Percentiles rank a stretch among this genome's conserved stretches.
Evolutionary conservation across 2,888 invertebrate genomes (phyloP).

Genomic region (Caenorhabditis sp.): DNA sequence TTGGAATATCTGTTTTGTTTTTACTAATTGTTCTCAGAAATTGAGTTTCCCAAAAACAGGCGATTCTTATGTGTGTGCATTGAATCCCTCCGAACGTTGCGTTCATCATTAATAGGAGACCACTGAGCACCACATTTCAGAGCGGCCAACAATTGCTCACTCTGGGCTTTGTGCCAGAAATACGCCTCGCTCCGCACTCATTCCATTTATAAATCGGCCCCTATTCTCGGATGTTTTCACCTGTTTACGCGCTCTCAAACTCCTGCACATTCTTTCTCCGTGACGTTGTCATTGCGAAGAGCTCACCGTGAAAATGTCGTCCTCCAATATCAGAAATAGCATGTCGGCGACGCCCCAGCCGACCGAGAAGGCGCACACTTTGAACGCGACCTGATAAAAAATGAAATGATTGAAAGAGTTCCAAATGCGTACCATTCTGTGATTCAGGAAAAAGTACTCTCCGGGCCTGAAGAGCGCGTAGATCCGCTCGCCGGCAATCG

Average conservation of each 20-base stretch:
- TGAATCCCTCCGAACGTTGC: no score
- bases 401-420: background rate
- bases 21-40: no score
- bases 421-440: conserved; percentile 45
- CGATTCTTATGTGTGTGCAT: no score
- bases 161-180: background rate
- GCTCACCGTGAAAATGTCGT: conserved; percentile 56
- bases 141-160: background rate
- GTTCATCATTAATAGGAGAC: no score
- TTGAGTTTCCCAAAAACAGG: no score
- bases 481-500: conserved; percentile 63
- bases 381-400: conserved; percentile 48
- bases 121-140: no score
- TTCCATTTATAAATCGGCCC: conserved; percentile 4
- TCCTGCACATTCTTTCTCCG: conserved; percentile 1
- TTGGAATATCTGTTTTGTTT: no score
- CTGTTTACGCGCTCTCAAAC: conserved; percentile 12
- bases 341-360: conserved; percentile 61
- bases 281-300: background rate
- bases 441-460: conserved; percentile 62
- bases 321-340: conserved; percentile 60
- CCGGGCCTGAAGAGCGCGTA: conserved; percentile 60
- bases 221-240: conserved; percentile 7
- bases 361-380: conserved; percentile 51
- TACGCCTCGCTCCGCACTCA: background rate